Conservation (phyloP, 2,113 vertebrate genomes). For the Puma concolor region DNA sequence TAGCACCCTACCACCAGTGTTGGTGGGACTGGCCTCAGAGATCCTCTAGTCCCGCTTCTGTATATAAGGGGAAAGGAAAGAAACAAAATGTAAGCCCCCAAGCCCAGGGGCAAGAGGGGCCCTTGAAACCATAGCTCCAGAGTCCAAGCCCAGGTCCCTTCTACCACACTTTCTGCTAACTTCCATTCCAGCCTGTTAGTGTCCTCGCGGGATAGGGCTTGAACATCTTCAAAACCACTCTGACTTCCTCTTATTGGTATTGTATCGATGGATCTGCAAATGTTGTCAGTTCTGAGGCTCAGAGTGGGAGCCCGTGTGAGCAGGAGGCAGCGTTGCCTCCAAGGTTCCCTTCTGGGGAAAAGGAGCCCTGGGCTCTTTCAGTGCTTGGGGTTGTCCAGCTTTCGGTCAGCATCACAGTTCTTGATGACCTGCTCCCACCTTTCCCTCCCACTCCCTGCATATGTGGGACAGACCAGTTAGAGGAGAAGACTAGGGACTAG, state of each 20-base stretch:
- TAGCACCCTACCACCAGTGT: neutral
- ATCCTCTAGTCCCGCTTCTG: neutral
- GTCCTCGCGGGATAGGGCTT: neutral
- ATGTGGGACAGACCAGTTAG: neutral
- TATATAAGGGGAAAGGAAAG: neutral
- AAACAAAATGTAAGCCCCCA: neutral
- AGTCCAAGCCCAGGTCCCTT: neutral
- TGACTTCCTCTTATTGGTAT: neutral
- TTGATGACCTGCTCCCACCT: neutral
- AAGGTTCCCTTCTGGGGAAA: neutral
- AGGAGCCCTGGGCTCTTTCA: neutral
- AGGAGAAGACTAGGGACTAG: neutral
- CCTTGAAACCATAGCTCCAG: neutral
- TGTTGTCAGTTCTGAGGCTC: neutral
- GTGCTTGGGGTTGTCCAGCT: fast-evolving
- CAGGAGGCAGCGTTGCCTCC: neutral
- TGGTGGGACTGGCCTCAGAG: neutral
- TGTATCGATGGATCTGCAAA: no score
- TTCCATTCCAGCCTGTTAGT: neutral
- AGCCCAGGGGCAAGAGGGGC: neutral
- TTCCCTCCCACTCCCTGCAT: neutral
- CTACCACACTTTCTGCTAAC: neutral
- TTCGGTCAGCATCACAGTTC: neutral
- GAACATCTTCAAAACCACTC: neutral
- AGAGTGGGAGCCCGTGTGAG: neutral